Percentiles rank a stretch among this genome's conserved stretches.
phyloP scores from a whole-genome alignment of 2,113 vertebrate species.

The Crypturellus undulatus region DNA sequence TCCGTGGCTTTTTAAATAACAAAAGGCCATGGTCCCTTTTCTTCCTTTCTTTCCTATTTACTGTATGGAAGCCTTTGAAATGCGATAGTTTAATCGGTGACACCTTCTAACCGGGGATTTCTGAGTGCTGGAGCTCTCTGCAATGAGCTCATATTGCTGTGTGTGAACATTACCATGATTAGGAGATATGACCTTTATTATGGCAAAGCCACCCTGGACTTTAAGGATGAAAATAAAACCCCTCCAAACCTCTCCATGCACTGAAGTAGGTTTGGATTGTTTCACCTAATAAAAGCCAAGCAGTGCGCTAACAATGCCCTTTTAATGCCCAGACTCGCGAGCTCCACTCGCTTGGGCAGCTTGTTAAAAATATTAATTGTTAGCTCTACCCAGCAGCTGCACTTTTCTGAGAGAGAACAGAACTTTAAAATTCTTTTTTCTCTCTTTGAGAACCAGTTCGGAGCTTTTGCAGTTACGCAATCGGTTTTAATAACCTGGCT shows the following conservation, averaged over 20 bases:
- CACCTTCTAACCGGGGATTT: slow-evolving; percentile 82
- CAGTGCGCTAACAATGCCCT: slow-evolving; percentile 65
- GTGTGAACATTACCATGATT: slow-evolving; percentile 80
- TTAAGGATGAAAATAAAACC: slow-evolving; percentile 79
- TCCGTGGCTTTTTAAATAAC: slow-evolving; percentile 90
- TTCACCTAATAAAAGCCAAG: slow-evolving; percentile 79
- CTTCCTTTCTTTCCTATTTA: slow-evolving; percentile 88
- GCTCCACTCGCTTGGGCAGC: slow-evolving; percentile 48
- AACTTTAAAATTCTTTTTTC: neutral
- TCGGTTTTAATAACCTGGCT: neutral
- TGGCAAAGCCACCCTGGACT: slow-evolving; percentile 82
- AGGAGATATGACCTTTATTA: slow-evolving; percentile 84
- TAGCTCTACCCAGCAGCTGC: neutral
- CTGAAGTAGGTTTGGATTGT: slow-evolving; percentile 77
- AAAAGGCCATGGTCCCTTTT: slow-evolving; percentile 93
- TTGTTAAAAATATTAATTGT: slow-evolving; percentile 68
- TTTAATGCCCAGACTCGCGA: slow-evolving; percentile 55
- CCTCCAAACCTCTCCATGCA: slow-evolving; percentile 73
- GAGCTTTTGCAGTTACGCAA: neutral
- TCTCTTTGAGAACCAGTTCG: neutral
- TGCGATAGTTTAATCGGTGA: slow-evolving; percentile 86
- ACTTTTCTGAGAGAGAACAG: neutral
- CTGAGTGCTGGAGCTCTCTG: slow-evolving; percentile 79
- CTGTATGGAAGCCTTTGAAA: slow-evolving; percentile 87
- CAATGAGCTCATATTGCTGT: slow-evolving; percentile 83